These are phyloP conservation scores for Stenichneumon culpator DNA, from an alignment of 2,888 invertebrate species.

Conservation along the genomic window DNA sequence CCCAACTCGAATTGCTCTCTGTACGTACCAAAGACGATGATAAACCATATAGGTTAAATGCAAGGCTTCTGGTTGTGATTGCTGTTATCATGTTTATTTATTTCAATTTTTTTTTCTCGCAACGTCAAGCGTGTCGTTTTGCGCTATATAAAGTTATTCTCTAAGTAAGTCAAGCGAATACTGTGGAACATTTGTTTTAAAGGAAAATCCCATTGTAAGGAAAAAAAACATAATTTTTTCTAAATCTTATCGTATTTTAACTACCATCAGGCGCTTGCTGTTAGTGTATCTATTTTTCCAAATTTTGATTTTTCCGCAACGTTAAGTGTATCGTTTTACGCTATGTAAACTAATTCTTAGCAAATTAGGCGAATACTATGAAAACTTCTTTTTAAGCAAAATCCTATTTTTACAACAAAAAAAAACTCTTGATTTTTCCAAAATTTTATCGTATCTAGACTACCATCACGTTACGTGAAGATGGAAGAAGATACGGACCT, in stretches of 20 bases:
- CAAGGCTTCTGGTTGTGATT: background rate
- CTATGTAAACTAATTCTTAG: background rate
- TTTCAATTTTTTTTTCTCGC: background rate
- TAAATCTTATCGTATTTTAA: background rate
- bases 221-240: background rate
- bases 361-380: background rate
- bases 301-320: background rate
- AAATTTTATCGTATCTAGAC: background rate
- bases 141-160: background rate
- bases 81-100: background rate
- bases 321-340: background rate
- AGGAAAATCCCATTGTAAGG: background rate
- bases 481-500: background rate
- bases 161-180: background rate
- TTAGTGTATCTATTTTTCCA: background rate
- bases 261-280: background rate
- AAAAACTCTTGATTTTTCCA: background rate
- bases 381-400: background rate
- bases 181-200: background rate
- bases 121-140: background rate
- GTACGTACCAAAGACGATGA: constrained; percentile 6
- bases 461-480: background rate
- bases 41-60: background rate
- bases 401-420: background rate
- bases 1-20: constrained; percentile 21